Conservation (phyloP, 2,888 invertebrate species). For the Himalopsyche japonica region DNA sequence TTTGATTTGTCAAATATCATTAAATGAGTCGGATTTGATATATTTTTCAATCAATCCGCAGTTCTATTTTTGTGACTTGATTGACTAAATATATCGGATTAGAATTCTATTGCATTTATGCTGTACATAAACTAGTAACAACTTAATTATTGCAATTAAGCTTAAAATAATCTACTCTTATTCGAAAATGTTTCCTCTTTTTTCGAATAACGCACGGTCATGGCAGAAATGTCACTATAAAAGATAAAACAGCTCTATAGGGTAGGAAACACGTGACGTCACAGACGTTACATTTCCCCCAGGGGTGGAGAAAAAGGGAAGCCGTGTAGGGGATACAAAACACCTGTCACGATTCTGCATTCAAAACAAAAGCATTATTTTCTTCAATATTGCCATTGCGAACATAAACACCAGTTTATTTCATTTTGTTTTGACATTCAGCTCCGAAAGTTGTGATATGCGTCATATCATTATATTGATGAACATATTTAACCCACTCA, state of each 20-base stretch:
- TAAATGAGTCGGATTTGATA: no score
- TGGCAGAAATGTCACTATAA: conserved; percentile 19
- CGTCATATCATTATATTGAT: no score
- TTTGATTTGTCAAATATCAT: no score
- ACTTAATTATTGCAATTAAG: not conserved
- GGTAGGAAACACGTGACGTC: conserved; percentile 35
- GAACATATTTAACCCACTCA: no score
- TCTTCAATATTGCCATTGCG: not conserved
- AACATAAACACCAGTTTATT: no score
- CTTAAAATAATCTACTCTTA: not conserved
- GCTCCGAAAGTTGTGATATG: no score
- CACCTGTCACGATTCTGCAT: conserved; percentile 18
- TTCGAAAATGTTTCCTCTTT: not conserved
- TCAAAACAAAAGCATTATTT: not conserved
- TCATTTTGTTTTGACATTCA: no score
- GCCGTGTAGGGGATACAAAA: conserved; percentile 4
- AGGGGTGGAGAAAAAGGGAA: not conserved
- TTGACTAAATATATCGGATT: no score
- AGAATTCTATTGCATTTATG: no score
- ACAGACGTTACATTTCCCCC: not conserved
- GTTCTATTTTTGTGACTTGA: no score
- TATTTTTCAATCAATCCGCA: no score
- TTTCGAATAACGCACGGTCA: not conserved
- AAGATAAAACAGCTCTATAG: conserved; percentile 31
- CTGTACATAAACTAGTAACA: no score